Percentiles rank a stretch among this genome's conserved stretches.
Conservation (phyloP, 2,113 vertebrate species). For the Prunella himalayana region DNA sequence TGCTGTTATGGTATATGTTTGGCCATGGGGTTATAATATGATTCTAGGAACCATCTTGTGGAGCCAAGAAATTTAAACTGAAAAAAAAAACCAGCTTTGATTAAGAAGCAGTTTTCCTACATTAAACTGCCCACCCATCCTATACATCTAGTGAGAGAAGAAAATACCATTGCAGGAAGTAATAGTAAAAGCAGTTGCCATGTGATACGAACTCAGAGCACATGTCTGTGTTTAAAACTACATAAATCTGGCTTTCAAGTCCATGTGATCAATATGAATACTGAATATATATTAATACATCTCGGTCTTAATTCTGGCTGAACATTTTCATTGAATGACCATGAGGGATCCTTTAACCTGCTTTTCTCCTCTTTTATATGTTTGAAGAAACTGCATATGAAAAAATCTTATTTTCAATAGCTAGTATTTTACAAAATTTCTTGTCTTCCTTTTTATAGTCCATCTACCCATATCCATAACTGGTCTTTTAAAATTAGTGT, state of each 20-base stretch:
- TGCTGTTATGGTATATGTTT: not conserved
- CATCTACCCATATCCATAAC: not conserved
- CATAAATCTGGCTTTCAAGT: not conserved
- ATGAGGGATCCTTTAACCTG: not conserved
- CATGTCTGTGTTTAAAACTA: not conserved
- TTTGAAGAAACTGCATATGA: not conserved
- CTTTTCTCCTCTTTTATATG: not conserved
- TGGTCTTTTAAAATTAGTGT: not conserved
- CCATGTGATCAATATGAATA: not conserved
- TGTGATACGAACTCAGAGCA: not conserved
- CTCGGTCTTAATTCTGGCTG: not conserved
- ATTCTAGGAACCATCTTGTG: not conserved
- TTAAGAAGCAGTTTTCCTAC: not conserved
- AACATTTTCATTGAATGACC: not conserved
- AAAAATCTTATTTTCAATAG: not conserved
- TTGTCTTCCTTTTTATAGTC: not conserved
- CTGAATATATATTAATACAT: not conserved
- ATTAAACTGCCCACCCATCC: not conserved
- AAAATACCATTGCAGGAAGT: not conserved
- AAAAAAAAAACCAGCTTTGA: not conserved
- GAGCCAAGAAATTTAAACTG: not conserved
- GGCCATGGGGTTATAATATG: not conserved
- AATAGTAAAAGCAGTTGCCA: not conserved
- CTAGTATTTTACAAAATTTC: not conserved
- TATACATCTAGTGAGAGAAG: not conserved